phyloP scores from a whole-genome alignment of 2,113 vertebrate genomes.

The Anarhynchus alexandrinus region DNA sequence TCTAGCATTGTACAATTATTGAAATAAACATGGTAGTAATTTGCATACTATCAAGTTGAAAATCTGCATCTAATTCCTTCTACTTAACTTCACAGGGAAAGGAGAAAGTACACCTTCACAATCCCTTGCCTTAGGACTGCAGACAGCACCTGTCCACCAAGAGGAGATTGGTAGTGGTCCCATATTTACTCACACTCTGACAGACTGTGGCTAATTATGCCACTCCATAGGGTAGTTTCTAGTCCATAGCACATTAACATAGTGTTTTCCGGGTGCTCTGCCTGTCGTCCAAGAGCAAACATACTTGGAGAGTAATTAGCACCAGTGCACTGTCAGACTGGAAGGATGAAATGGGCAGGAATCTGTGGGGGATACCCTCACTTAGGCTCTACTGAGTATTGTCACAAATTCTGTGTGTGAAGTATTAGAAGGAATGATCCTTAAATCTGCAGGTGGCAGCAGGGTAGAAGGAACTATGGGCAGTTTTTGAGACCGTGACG shows the following conservation, averaged over 20 bases:
- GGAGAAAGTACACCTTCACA: neutral
- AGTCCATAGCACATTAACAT: neutral
- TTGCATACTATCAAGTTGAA: neutral
- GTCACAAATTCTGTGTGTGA: neutral
- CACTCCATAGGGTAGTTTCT: neutral
- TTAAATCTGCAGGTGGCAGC: neutral
- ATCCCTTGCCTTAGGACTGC: fast-evolving
- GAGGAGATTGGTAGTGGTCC: neutral
- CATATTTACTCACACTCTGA: neutral
- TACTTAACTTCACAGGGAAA: neutral
- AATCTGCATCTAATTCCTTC: neutral
- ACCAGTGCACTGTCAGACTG: neutral
- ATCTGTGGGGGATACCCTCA: neutral
- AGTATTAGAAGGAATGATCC: neutral
- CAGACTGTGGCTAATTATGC: neutral
- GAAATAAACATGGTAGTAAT: neutral
- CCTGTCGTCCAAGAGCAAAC: neutral
- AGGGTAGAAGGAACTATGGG: neutral
- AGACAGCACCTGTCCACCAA: neutral
- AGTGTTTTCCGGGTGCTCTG: neutral
- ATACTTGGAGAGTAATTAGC: neutral
- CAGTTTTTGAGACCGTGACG: neutral
- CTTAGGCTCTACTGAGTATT: neutral
- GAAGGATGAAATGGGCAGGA: neutral
- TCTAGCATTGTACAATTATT: neutral